Base-by-base conservation (phyloP, 1,140 invertebrate genomes). In the Amphibalanus amphitrite region DNA sequence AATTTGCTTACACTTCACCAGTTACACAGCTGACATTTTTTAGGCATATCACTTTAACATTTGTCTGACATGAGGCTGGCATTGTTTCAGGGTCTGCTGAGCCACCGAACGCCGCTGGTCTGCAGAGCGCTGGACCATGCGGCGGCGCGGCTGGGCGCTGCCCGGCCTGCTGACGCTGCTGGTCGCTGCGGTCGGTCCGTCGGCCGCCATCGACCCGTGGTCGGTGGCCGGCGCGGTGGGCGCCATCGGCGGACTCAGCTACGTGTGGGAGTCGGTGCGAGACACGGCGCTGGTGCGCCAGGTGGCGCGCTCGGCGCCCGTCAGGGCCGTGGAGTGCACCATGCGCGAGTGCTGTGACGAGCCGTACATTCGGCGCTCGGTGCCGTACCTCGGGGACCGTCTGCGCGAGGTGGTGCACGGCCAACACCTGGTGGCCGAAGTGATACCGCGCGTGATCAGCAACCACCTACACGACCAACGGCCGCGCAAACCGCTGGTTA, bases 401-500 rank as follows among this genome's bases (percentile, higher is more conserved):
- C 65, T 67, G 10, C 4, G 26, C 65, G 23, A 26, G 65, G n/a
- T 20, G 10, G 23, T 67, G 65, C 65, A 67, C 65, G 65, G 65
- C 28, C 65, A 67, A 26, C 65, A 67, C 65, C 65, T 67, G 65
- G 26, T 67, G 10, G 65, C 6, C 28, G 28, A 8, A 3, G 6
- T 26, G 3, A n/a, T 67, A 26, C 26, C 28, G 3, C 4, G 23
- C 23, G 65, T 67, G 3, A 28, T 67, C n/a, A 8, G 26, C 65
- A 67, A 28, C 65, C 65, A 67, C 65, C 4, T 67, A 26, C 6
- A 3, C 65, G 28, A 28, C 65, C n/a, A 28, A 26, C 65, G n/a
- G 8, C 23, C 65, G 65, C 65, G 65, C 65, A 67, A 77, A 73
- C 73, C 75, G 15, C 70, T 77, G 23, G 75, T 76, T 26, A 71